Percentiles rank a stretch among this genome's conserved stretches.
These are phyloP conservation scores for Atrichornis clamosus DNA, from an alignment of 2,113 vertebrate species.

Conservation along the genomic window DNA sequence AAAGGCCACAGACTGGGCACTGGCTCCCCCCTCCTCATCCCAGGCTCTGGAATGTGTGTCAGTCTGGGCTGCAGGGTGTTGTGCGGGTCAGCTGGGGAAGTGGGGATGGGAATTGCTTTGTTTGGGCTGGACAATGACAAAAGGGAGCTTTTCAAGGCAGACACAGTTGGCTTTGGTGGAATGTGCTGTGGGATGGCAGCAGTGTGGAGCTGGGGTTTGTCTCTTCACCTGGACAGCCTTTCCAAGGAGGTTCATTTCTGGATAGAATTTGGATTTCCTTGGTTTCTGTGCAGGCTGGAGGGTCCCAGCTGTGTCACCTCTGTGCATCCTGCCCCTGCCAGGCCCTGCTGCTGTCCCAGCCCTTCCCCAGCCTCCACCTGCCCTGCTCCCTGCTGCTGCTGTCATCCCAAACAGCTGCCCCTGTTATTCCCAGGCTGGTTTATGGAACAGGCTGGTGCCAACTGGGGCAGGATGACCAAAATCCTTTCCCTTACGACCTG, in stretches of 20 bases:
- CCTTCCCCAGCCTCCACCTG: not conserved
- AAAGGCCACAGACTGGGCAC: rapidly evolving
- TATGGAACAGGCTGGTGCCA: not conserved
- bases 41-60: not conserved
- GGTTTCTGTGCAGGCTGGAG: not conserved
- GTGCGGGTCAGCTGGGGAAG: not conserved
- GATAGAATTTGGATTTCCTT: not conserved
- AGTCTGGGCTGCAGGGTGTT: not conserved
- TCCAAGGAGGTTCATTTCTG: not conserved
- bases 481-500: not conserved
- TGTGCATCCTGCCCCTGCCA: not conserved
- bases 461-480: not conserved
- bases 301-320: not conserved
- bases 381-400: not conserved
- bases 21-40: not conserved
- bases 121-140: not conserved
- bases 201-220: not conserved
- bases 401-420: not conserved
- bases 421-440: not conserved
- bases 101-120: not conserved
- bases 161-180: not conserved
- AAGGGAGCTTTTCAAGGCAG: not conserved
- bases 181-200: not conserved
- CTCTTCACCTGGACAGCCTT: not conserved
- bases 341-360: not conserved